Base-by-base conservation (phyloP, 2,797 vertebrate genomes). In the Myotis pilosus region DNA sequence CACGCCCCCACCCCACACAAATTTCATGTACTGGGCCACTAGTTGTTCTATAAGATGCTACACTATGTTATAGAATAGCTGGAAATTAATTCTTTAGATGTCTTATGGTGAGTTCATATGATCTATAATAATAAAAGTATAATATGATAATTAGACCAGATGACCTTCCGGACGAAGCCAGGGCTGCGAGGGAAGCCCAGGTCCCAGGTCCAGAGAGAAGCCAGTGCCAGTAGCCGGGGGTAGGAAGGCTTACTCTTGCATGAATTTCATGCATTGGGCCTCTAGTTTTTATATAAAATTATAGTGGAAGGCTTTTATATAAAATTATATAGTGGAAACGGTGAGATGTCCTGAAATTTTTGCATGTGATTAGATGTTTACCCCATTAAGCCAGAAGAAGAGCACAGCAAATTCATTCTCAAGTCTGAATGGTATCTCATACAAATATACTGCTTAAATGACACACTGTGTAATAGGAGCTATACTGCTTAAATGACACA, bases 291-390 rank as follows among this genome's bases (percentile, higher is more conserved):
- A 57, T 89, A 76, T 51, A 3, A 89, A 51, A 88, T 86, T 87
- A 57, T 57, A 57, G 55, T 57, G 23, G 23, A 57, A 57, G 23
- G 25, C 25, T 57, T 57, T 25, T 57, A 25, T 25, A 57, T 57
- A 57, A 57, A 57, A 57, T 60, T 60, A 60, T 89, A 6, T 7
- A 33, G 17, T 55, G 30, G 85, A 71, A 53, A 92, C 62, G 38
- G 12, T 72, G 47, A 91, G 89, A 84, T 66, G 10, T 30, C 23
- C 66, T 84, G n/a, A 81, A 80, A 79, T 49, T 83, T 91, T 94
- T 89, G 1, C 23, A 8, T 44, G 22, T 72, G 41, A 78, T 84
- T 68, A 69, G 30, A 68, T 69, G 3, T 33, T 87, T 89, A 69
- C 74, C 23, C 60, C 10, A 17, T 55, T n/a, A 85, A 82, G 60